These are phyloP conservation scores for Elephas maximus DNA, from an alignment of 2,113 vertebrate genomes.

Conservation along the genomic window DNA sequence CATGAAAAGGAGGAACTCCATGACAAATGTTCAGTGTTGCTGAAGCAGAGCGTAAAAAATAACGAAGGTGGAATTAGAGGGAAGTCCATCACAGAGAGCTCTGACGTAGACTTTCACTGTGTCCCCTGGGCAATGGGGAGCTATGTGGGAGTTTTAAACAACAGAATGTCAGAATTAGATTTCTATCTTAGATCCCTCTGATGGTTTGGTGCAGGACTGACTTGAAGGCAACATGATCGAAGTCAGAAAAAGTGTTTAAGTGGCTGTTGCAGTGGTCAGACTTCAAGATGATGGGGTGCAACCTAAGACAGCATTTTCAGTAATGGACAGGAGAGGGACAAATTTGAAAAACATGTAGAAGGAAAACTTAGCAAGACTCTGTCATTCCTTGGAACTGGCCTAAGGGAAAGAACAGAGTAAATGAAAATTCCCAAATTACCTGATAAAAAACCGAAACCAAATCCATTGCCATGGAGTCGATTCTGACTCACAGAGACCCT, in stretches of 20 bases:
- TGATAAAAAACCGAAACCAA: too few species aligned
- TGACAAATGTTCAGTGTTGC: background rate
- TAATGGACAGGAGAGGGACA: background rate
- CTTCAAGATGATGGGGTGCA: background rate
- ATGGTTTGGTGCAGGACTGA: slow-evolving; percentile 6
- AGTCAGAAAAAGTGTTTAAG: background rate
- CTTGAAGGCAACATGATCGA: background rate
- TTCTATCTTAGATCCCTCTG: slow-evolving; percentile 12
- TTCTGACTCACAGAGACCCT: too few species aligned
- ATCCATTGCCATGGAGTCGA: too few species aligned
- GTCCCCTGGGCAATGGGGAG: background rate
- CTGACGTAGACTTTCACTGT: background rate
- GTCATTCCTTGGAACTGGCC: background rate
- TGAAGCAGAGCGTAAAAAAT: background rate
- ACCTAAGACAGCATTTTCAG: background rate
- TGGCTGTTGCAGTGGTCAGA: background rate
- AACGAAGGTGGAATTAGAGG: background rate
- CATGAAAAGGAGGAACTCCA: background rate
- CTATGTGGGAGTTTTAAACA: background rate
- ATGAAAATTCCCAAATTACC: background rate
- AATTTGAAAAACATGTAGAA: slow-evolving; percentile 14
- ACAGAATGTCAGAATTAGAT: background rate
- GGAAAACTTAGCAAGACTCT: background rate
- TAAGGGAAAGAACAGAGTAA: background rate
- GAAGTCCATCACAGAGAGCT: background rate